Percentiles rank a stretch among this genome's conserved stretches.
Evolutionary conservation across 2,888 invertebrate species (phyloP).

Genomic region (Lycaena phlaeas): DNA sequence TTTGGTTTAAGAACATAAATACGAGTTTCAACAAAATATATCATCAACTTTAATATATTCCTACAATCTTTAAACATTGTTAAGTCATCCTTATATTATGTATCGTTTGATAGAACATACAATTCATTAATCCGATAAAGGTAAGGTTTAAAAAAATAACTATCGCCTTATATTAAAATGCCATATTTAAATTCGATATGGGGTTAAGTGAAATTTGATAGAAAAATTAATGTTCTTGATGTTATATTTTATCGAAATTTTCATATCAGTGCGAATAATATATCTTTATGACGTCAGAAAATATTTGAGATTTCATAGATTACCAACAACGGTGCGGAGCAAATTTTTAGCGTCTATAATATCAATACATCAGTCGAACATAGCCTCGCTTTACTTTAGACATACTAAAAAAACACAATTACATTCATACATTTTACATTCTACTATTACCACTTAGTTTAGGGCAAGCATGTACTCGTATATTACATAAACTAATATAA

Average conservation of each 20-base stretch:
- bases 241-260: slow-evolving; percentile 4
- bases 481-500: slow-evolving; percentile 4
- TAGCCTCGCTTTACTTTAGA: slow-evolving; percentile 8
- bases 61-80: slow-evolving; percentile 4
- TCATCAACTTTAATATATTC: slow-evolving; percentile 3
- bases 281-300: background rate
- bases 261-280: background rate
- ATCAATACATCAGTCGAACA: slow-evolving; percentile 8
- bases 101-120: slow-evolving; percentile 1
- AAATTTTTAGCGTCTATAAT: background rate
- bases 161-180: slow-evolving; percentile 4
- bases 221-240: slow-evolving; percentile 1
- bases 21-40: slow-evolving; percentile 7
- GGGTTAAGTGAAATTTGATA: background rate
- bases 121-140: slow-evolving; percentile 1
- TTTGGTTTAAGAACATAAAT: slow-evolving; percentile 6
- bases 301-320: slow-evolving; percentile 4
- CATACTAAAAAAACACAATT: background rate
- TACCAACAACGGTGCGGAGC: background rate
- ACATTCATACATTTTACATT: background rate
- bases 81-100: background rate
- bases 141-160: slow-evolving; percentile 7
- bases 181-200: slow-evolving; percentile 5
- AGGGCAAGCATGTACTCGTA: slow-evolving; percentile 11
- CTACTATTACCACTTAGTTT: background rate